Percentiles rank a stretch among this genome's conserved stretches.
phyloP scores from a whole-genome alignment of 2,113 vertebrate genomes.

The Struthio camelus region DNA sequence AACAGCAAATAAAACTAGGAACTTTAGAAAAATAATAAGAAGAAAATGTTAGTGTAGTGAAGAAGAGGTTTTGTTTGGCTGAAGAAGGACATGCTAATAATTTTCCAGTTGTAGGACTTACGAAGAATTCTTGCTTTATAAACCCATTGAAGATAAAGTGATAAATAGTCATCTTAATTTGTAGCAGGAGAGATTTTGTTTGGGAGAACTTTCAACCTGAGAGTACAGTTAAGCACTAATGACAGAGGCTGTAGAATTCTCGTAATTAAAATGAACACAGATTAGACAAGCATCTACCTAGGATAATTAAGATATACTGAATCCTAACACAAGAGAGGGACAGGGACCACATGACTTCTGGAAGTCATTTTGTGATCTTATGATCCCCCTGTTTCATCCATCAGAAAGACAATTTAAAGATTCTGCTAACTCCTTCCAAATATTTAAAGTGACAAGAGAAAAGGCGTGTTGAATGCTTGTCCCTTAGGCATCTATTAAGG shows the following conservation, averaged over 20 bases:
- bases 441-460: neutral
- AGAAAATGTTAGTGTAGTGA: rapidly evolving
- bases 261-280: neutral
- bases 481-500: neutral
- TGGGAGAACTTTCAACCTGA: neutral
- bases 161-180: neutral
- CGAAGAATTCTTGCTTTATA: neutral
- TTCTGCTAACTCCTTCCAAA: neutral
- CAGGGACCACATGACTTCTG: neutral
- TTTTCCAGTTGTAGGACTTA: neutral
- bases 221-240: neutral
- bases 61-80: neutral
- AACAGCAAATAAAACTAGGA: neutral
- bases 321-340: neutral
- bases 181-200: neutral
- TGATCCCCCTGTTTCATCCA: neutral
- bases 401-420: neutral
- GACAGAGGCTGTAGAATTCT: neutral
- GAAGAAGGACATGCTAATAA: neutral
- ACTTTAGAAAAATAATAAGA: neutral
- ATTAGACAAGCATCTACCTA: neutral
- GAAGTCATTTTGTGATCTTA: neutral
- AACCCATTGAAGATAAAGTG: neutral
- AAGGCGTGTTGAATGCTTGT: neutral
- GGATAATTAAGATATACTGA: neutral